phyloP scores from a whole-genome alignment of 2,113 vertebrate species.

The Rattus norvegicus region GRCr8 NC_086020.1:248283001-248283500 shows the following conservation, averaged over 20 bases:
- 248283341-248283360: conserved; percentile 60
- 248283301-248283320: conserved; percentile 69
- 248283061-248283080: neutral
- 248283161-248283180: conserved; percentile 93
- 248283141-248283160: conserved; percentile 98
- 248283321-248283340: conserved; percentile 80
- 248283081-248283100: conserved; percentile 70
- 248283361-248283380: conserved; percentile 75
- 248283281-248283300: conserved; percentile 74
- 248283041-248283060: neutral
- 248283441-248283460: conserved; percentile 7
- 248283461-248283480: conserved; percentile 73
- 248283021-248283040: neutral
- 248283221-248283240: conserved; percentile 96
- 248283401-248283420: conserved; percentile 46
- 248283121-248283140: conserved; percentile 99
- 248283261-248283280: conserved; percentile 81
- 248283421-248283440: conserved; percentile 63
- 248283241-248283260: conserved; percentile 91
- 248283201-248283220: conserved; percentile 89
- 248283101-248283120: conserved; percentile 91
- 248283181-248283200: conserved; percentile 79
- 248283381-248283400: conserved; percentile 74
- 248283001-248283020: neutral
- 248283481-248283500: conserved; percentile 78